These are phyloP conservation scores for Enteromius viviparus DNA, from an alignment of 2,797 vertebrate species.

Conservation along the genomic window DNA sequence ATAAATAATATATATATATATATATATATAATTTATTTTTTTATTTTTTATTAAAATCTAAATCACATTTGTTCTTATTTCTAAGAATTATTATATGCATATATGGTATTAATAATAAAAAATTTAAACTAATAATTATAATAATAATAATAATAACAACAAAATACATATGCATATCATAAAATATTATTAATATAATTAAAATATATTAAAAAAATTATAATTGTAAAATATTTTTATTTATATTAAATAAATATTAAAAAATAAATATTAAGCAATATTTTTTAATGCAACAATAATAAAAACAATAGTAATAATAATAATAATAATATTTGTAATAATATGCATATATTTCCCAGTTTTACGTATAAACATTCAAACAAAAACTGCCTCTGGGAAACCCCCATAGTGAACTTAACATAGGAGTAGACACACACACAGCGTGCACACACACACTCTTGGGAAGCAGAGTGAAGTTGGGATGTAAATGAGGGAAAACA, in stretches of 20 bases:
- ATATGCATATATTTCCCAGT: not conserved
- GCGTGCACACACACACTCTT: not conserved
- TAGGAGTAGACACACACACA: not conserved
- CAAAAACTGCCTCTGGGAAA: too few species aligned
- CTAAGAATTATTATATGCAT: not conserved
- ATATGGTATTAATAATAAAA: not conserved
- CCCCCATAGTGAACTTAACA: too few species aligned
- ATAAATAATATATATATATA: too few species aligned
- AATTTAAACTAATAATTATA: not conserved
- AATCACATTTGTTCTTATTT: not conserved
- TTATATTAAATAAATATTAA: too few species aligned
- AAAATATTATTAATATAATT: too few species aligned
- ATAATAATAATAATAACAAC: not conserved
- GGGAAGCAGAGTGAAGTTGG: not conserved
- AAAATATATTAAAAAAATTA: too few species aligned
- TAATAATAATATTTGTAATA: not conserved
- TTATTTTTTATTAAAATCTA: not conserved
- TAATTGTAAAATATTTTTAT: too few species aligned
- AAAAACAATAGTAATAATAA: not conserved
- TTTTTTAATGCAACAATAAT: not conserved
- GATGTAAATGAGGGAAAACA: slow-evolving; percentile 17
- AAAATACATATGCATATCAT: not conserved
- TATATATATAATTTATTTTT: too few species aligned
- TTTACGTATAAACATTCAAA: not conserved
- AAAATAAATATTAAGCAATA: too few species aligned